Base-by-base conservation (phyloP, 1,140 invertebrate genomes). In the Drosophila bocqueti region DNA sequence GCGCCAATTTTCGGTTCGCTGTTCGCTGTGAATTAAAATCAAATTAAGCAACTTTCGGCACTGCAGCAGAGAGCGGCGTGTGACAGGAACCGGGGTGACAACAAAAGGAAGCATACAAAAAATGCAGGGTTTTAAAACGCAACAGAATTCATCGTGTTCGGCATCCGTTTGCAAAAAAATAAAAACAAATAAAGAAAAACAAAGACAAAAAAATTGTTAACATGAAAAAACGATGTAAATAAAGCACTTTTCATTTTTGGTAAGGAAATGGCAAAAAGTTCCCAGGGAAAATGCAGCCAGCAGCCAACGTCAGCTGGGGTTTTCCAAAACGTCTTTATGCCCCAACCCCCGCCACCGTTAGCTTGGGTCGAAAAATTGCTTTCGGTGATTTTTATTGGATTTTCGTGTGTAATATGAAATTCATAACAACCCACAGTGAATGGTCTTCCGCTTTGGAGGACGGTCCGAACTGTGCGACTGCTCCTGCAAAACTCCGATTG, bases 311-410 rank as follows among this genome's bases (percentile, higher is more conserved):
- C 54, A 57, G 40, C 36, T 26, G 38, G 45, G 24, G 50, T 45
- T 73, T 61, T 52, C 18, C 18, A 73, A 73, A 60, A 73, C 67
- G 55, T 72, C 67, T 73, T 73, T 60, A 50, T 73, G 31, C 47
- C 31, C 62, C n/a, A 15, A 8, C 24, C 18, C 31, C 11, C 29
- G 24, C 36, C 21, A 57, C 58, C 55, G 31, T 15, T 9, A 11
- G 2, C 45, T 10, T 7, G 52, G 47, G 24, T 45, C 15, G 47
- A 73, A 81, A 89, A 89, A 89, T 89, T 90, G 85, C 84, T 90
- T 89, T 89, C 81, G 81, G 85, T 84, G 81, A 89, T 89, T 89
- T 89, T 89, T 90, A 89, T 89, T 89, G 85, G 78, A 90, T 89
- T 89, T 87, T 81, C 77, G 77, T 75, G 83, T 84, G 78, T 72